A percentile compares a stretch with the other conserved stretches of the same genome.
Conservation (phyloP, 2,888 invertebrate genomes). For the Steinernema hermaphroditum region DNA sequence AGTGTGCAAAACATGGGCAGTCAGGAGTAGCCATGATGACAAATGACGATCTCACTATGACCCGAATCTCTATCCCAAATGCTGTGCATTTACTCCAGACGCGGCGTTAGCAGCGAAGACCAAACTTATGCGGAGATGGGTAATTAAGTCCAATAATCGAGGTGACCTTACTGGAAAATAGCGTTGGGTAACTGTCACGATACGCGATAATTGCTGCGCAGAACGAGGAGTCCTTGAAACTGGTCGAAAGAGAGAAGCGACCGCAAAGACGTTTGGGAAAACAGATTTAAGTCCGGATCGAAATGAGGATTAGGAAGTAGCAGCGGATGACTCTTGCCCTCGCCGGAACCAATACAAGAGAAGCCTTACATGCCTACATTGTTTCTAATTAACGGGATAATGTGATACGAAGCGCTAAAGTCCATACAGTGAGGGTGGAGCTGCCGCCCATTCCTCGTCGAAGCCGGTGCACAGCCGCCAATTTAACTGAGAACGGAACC, state of each 20-base stretch:
- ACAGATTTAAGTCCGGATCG: constrained; percentile 10
- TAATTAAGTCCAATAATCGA: neutral
- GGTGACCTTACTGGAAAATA: neutral
- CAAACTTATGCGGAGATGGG: neutral
- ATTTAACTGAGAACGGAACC: no score
- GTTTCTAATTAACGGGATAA: constrained; percentile 13
- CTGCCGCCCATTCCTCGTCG: neutral
- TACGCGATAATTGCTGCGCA: neutral
- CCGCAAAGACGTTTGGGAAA: neutral
- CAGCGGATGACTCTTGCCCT: neutral
- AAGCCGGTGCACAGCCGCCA: no score
- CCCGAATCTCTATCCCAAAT: no score
- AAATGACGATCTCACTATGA: no score
- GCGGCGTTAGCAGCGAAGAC: no score
- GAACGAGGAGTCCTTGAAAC: constrained; percentile 18
- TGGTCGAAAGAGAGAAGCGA: neutral
- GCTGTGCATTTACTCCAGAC: no score
- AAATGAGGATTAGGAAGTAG: constrained; percentile 8
- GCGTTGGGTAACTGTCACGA: neutral
- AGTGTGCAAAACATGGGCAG: no score
- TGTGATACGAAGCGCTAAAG: neutral
- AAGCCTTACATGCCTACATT: constrained; percentile 1
- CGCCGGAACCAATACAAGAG: neutral
- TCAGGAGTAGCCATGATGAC: no score
- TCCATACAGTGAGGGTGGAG: neutral